Evolutionary conservation across 2,888 invertebrate genomes (phyloP).

Genomic region (Xylota segnis): DNA sequence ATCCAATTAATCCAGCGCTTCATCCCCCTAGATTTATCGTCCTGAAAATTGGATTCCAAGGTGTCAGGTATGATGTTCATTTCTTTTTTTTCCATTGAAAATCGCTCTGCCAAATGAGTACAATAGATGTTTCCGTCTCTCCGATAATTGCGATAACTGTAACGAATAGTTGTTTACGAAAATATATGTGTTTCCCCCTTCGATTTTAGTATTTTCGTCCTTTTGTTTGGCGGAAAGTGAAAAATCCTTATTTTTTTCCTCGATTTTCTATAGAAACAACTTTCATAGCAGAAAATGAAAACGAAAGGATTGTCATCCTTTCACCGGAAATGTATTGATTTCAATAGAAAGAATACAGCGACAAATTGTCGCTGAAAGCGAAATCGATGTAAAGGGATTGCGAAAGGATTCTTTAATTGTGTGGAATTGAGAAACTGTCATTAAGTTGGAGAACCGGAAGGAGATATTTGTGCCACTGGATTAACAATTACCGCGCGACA

Average conservation of each 20-base stretch:
- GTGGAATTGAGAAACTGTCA: slow-evolving; percentile 45
- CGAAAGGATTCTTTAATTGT: slow-evolving; percentile 36
- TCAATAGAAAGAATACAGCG: slow-evolving; percentile 61
- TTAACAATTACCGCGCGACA: slow-evolving; percentile 57
- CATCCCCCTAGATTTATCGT: slow-evolving; percentile 68
- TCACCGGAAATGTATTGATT: slow-evolving; percentile 73
- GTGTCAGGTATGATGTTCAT: slow-evolving; percentile 71
- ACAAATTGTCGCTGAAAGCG: slow-evolving; percentile 58
- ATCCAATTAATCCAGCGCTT: slow-evolving; percentile 53
- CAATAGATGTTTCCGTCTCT: slow-evolving; percentile 66
- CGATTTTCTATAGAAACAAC: slow-evolving; percentile 31
- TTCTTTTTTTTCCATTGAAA: slow-evolving; percentile 40
- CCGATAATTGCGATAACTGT: slow-evolving; percentile 74
- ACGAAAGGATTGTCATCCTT: slow-evolving; percentile 72
- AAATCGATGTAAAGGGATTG: slow-evolving; percentile 30
- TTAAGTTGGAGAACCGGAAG: slow-evolving; percentile 69
- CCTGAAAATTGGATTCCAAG: slow-evolving; percentile 71
- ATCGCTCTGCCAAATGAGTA: slow-evolving; percentile 32
- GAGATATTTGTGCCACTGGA: slow-evolving; percentile 71
- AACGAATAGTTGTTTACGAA: slow-evolving; percentile 70
- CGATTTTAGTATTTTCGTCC: slow-evolving; percentile 39
- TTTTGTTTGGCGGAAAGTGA: slow-evolving; percentile 65
- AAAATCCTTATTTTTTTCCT: slow-evolving; percentile 61
- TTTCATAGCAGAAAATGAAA: slow-evolving; percentile 41
- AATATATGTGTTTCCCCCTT: slow-evolving; percentile 63